Evolutionary conservation across 2,888 invertebrate genomes (phyloP).

Genomic region (Coleophora deauratella): DNA sequence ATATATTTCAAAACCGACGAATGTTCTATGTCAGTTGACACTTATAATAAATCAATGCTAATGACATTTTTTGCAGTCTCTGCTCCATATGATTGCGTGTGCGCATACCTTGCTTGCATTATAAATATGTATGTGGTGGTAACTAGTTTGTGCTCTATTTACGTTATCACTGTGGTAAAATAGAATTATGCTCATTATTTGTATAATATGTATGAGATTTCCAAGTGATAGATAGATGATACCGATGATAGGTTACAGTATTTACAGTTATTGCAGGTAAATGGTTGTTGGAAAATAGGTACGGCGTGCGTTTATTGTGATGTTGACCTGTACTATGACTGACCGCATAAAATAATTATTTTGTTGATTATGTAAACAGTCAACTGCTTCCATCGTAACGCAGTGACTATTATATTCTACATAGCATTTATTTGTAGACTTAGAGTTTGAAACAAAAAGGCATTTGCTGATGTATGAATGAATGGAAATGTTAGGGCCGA

Average conservation of each 20-base stretch:
- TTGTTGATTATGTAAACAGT: no score
- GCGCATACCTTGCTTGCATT: slow-evolving; percentile 48
- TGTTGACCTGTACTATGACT: no score
- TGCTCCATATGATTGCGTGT: slow-evolving; percentile 48
- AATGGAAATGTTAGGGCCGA: slow-evolving; percentile 7
- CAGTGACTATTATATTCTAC: no score
- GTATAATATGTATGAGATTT: slow-evolving; percentile 34
- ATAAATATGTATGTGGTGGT: slow-evolving; percentile 50
- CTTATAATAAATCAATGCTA: slow-evolving; percentile 32
- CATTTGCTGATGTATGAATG: slow-evolving; percentile 13
- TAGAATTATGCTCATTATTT: slow-evolving; percentile 47
- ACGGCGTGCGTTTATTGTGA: no score
- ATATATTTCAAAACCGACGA: slow-evolving; percentile 26
- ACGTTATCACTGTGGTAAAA: slow-evolving; percentile 59
- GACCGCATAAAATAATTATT: no score
- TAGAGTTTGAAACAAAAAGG: no score
- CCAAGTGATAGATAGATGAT: slow-evolving; percentile 32
- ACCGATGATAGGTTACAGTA: no score
- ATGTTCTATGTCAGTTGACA: slow-evolving; percentile 2
- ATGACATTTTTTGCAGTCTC: slow-evolving; percentile 47
- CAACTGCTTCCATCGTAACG: no score
- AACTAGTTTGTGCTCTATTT: slow-evolving; percentile 60
- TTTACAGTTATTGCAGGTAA: no score
- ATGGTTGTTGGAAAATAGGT: no score
- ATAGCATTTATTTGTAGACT: no score